Percentiles rank a stretch among this genome's conserved stretches.
phyloP scores from a whole-genome alignment of 2,113 vertebrate genomes.

The Verasper variegatus region DNA sequence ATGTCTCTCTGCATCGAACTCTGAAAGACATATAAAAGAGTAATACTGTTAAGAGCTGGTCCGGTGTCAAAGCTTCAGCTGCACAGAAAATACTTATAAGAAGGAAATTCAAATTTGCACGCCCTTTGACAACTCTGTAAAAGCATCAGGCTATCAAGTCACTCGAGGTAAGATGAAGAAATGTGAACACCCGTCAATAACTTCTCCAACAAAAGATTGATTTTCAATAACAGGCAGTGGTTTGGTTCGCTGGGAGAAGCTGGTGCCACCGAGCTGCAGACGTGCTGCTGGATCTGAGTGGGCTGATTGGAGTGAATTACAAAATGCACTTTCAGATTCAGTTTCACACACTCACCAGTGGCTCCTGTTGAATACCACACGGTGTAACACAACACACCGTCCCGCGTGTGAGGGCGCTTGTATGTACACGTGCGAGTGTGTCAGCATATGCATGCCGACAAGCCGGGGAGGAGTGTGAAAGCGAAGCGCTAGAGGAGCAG shows the following conservation, averaged over 20 bases:
- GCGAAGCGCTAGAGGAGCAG: constrained; percentile 45
- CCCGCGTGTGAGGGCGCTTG: constrained; percentile 20
- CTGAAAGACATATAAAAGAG: not conserved
- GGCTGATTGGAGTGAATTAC: not conserved
- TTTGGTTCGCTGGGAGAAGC: not conserved
- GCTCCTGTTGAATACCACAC: constrained; percentile 40
- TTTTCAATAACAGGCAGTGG: not conserved
- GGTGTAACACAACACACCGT: constrained; percentile 31
- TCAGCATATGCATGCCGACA: constrained; percentile 55
- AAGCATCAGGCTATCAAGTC: not conserved
- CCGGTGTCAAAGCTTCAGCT: not conserved
- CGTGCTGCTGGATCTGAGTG: not conserved
- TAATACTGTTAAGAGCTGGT: not conserved
- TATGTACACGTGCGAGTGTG: constrained; percentile 16
- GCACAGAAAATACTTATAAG: no score
- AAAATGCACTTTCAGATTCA: constrained; percentile 9
- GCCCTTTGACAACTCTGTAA: not conserved
- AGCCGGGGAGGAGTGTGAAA: constrained; percentile 49
- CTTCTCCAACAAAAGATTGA: not conserved
- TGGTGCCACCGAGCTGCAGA: constrained; percentile 5
- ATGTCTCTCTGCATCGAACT: not conserved
- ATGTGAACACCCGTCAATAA: not conserved
- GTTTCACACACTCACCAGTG: constrained; percentile 29
- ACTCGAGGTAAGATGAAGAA: not conserved
- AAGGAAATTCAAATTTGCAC: not conserved